These are phyloP conservation scores for Eilema caniola DNA, from an alignment of 2,888 invertebrate genomes.

Conservation along the genomic window DNA sequence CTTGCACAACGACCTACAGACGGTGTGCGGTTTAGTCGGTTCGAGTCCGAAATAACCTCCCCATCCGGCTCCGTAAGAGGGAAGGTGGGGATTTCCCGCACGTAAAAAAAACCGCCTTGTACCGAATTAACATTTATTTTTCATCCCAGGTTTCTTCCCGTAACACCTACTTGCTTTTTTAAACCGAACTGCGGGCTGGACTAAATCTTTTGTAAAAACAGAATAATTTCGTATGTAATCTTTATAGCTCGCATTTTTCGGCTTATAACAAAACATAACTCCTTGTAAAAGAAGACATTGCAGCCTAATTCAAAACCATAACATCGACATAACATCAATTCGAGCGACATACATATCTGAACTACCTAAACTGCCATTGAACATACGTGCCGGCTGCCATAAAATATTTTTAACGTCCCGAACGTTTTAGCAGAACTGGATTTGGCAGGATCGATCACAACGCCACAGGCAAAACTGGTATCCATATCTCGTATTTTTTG, in stretches of 20 bases:
- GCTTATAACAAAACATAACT: not conserved
- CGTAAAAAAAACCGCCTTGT: too few species aligned
- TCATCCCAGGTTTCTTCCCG: too few species aligned
- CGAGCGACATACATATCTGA: not conserved
- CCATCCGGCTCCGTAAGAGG: too few species aligned
- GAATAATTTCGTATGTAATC: not conserved
- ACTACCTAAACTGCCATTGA: constrained; percentile 2
- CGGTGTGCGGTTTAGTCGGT: too few species aligned
- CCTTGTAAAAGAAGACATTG: not conserved
- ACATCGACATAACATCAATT: not conserved
- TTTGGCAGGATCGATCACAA: constrained; percentile 30
- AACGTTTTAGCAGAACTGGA: constrained; percentile 24
- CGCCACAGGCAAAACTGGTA: constrained; percentile 17
- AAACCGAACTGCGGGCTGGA: too few species aligned
- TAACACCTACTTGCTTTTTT: too few species aligned
- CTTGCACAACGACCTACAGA: too few species aligned
- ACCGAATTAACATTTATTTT: too few species aligned
- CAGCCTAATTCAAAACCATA: not conserved
- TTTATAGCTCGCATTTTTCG: not conserved
- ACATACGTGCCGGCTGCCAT: constrained; percentile 10
- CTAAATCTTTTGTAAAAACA: not conserved
- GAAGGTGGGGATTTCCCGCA: too few species aligned
- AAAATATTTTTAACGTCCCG: constrained; percentile 28
- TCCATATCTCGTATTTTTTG: constrained; percentile 15
- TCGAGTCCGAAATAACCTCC: too few species aligned